Base-by-base conservation (phyloP, 2,113 vertebrate species). In the Taurulus bubalis region DNA sequence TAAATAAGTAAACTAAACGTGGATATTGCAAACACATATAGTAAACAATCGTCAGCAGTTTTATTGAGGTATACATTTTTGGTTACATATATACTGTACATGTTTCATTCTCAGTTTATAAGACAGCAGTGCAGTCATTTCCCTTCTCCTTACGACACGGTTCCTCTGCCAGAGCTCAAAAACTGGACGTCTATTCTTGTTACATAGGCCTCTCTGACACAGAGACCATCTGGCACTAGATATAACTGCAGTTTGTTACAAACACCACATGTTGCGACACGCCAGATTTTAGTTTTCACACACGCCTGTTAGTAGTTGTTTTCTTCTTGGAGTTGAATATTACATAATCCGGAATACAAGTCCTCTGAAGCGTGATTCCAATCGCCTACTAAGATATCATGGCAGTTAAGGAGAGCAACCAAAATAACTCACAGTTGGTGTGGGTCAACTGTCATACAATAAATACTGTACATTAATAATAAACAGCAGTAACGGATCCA, bases 401-500 rank as follows among this genome's bases (percentile, higher is more conserved):
- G 7, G 11, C 11, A 18, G 9, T 62, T 36, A 14, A 53, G 16
- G 24, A 34, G 6, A 60, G 9, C 28, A 20, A 73, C 40, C 0
- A 30, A 60, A 81, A 64, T 32, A 6, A 69, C 16, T 65, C 8
- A 67, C 34, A 82, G 24, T 58, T 20, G 0, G 36, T 77, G 45
- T 22, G 38, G 16, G 45, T 77, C 53, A 38, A 70, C 47, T 20
- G 26, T 68, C 10, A 65, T n/a, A 71, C 1, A 89, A 90, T 91
- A 89, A 91, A 88, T 87, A 91, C 55, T 78, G 22, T 88, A 79
- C 65, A 87, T 70, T 78, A 36, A 53, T 34, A 66, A 34, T 69
- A 12, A 77, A 53, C 67, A 85, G 62, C 62, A 68, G n/a, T 15
- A 36, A 38, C 7, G 2, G 8, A 51, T 60, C 15, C 66, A 4